Evolutionary conservation across 2,113 vertebrate genomes (phyloP).

Genomic region (Petromus typicus): DNA sequence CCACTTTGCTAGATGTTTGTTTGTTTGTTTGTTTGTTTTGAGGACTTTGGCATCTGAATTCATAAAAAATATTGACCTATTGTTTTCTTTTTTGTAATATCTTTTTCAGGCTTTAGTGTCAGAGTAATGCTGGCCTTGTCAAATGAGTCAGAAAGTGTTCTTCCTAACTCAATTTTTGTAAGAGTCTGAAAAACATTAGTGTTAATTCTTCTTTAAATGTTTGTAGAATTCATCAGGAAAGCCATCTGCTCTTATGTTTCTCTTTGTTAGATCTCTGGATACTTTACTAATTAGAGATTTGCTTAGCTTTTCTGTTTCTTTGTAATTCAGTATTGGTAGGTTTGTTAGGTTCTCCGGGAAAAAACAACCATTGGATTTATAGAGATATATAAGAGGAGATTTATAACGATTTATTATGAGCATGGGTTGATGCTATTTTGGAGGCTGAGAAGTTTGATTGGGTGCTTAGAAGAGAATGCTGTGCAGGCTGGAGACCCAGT

Average conservation of each 20-base stretch:
- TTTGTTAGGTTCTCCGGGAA: not conserved
- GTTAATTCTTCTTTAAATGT: slow-evolving; percentile 29
- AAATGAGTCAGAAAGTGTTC: not conserved
- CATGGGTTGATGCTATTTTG: not conserved
- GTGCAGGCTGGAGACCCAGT: not conserved
- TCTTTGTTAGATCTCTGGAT: slow-evolving; percentile 3
- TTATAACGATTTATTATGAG: not conserved
- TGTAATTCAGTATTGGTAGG: not conserved
- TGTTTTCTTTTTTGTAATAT: not conserved
- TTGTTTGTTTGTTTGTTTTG: not conserved
- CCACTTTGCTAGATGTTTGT: not conserved
- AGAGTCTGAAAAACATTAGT: not conserved
- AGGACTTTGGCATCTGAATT: not conserved
- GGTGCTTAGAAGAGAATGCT: not conserved
- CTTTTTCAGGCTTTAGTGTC: not conserved
- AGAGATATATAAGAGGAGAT: not conserved
- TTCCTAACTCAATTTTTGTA: not conserved
- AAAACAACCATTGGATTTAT: not conserved
- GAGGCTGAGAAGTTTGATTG: not conserved
- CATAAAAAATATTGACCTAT: not conserved
- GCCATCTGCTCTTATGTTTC: not conserved
- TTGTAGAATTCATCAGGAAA: not conserved
- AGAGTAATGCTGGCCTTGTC: not conserved
- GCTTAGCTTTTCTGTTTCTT: not conserved
- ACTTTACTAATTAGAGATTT: not conserved